A percentile compares a stretch with the other conserved stretches of the same genome.
Evolutionary conservation across 2,113 vertebrate genomes (phyloP).

Genomic region (Rhinolophus sinicus): DNA sequence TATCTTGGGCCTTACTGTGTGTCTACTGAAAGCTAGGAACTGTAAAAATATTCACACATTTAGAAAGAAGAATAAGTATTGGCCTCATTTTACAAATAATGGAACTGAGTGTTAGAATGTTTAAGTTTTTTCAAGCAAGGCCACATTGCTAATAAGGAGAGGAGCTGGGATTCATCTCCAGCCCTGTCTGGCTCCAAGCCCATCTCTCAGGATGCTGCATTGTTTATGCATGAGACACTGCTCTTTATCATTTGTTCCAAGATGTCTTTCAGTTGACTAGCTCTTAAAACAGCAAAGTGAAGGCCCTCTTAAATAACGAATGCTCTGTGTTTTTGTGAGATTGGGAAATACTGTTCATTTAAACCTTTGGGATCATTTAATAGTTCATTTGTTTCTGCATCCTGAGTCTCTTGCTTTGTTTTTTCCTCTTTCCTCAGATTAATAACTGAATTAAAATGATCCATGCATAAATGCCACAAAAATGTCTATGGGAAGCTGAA

Average conservation of each 20-base stretch:
- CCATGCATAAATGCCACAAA: not conserved
- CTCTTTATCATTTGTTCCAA: conserved; percentile 19
- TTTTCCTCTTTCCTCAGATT: not conserved
- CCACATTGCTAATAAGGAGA: not conserved
- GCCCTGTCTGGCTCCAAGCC: not conserved
- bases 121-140: not conserved
- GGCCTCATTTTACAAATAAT: not conserved
- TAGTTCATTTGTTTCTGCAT: conserved; percentile 21
- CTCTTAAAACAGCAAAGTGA: not conserved
- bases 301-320: not conserved
- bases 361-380: not conserved
- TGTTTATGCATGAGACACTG: not conserved
- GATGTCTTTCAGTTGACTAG: conserved; percentile 21
- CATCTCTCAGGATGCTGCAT: not conserved
- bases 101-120: not conserved
- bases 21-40: not conserved
- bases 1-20: not conserved
- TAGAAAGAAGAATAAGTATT: not conserved
- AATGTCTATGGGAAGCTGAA: not conserved
- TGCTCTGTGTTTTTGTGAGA: not conserved
- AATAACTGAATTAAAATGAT: not conserved
- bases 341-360: not conserved
- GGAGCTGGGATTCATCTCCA: not conserved
- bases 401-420: not conserved
- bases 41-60: conserved; percentile 4